Evolutionary conservation across 2,797 vertebrate species (phyloP), one percentile per base, ranked within the genome.

Genomic region (Centroberyx gerrardi): DNA sequence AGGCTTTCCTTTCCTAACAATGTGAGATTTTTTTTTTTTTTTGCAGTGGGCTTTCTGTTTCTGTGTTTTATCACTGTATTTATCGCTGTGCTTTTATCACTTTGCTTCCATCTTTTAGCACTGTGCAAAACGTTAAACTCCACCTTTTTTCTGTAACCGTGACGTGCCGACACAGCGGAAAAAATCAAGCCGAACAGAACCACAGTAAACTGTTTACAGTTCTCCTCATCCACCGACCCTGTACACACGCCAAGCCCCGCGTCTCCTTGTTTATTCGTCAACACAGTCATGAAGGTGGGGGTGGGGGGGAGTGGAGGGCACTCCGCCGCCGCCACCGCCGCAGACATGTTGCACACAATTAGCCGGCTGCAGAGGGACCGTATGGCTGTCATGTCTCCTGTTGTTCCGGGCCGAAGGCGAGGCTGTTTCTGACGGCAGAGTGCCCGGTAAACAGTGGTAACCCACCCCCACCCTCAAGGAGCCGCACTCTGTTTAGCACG

Each of bases 301-400:
- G 54, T 9, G 44, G 55, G 42, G 64, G 42, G 1, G 53, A 59
- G 64, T 7, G 40, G 67, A 18, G 58, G 29, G 46, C 46, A 68
- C 5, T n/a, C 65, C 68, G 74, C 73, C 72, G 64, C 70, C 62
- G 65, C 84, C 81, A 1, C 22, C 22, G 22, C 59, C 68, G 38
- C 69, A 68, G 83, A 88, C 88, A 80, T 79, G 85, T 72, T 87
- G 88, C 80, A 76, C 87, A 87, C 87, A 92, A 92, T 94, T 91
- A 92, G 79, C 85, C 82, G 85, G 83, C 87, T 88, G 90, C 91
- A 90, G 90, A 86, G 91, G 90, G 90, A 89, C 76, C 84, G 70
- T 94, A 91, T 94, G 90, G 91, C 88, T 94, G 94, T 93, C 92
- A 92, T 92, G 85, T 93, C 89, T 91, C 89, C 80, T 89, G 92